These are phyloP conservation scores for Shinisaurus crocodilurus DNA, from an alignment of 2,113 vertebrate genomes.

Conservation along the genomic window DNA sequence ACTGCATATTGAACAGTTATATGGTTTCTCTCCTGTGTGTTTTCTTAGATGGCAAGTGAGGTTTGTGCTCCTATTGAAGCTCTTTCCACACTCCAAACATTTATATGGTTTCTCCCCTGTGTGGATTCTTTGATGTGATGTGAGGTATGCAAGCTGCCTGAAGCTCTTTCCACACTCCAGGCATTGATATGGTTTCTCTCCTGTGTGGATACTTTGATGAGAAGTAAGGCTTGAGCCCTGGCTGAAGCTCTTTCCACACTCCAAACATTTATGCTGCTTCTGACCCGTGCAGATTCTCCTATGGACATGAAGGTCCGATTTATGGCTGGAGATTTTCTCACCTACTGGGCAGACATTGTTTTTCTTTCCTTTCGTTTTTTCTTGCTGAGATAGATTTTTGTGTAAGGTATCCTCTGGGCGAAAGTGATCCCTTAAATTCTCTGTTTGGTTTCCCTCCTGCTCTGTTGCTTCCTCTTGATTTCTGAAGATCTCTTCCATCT, in stretches of 20 bases:
- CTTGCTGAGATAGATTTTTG: neutral
- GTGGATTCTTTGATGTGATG: neutral
- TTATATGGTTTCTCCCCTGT: neutral
- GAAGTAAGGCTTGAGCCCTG: neutral
- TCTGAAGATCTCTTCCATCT: neutral
- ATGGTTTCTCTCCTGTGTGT: neutral
- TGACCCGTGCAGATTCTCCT: neutral
- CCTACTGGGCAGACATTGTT: neutral
- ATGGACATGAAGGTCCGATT: neutral
- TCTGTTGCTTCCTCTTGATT: neutral
- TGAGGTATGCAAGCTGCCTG: neutral
- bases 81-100: neutral
- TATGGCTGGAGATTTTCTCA: too few relatives aligned
- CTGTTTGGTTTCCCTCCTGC: neutral
- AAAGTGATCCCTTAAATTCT: neutral
- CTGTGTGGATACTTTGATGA: neutral
- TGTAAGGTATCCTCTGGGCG: too few relatives aligned
- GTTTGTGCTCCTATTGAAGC: neutral
- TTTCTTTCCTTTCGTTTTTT: neutral
- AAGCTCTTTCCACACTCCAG: neutral
- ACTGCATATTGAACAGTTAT: neutral
- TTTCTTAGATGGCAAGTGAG: neutral
- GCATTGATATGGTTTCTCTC: neutral
- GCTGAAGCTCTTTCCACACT: neutral
- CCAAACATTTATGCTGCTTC: neutral